Conservation (phyloP, 2,797 vertebrate species). For the Muraenolepis orangiensis region DNA sequence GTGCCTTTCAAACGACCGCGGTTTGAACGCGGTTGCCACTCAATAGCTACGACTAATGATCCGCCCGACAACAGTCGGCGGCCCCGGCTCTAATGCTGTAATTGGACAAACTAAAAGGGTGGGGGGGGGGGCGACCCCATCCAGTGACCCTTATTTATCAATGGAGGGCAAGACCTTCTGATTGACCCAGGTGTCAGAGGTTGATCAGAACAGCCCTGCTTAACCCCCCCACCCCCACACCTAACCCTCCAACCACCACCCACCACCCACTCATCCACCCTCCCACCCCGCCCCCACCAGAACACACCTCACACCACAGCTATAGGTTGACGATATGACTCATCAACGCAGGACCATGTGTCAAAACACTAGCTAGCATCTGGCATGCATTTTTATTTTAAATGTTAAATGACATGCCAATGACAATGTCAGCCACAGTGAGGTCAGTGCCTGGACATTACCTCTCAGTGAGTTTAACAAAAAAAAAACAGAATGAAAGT, state of each 20-base stretch:
- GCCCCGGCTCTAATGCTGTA: conserved; percentile 59
- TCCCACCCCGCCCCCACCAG: too few relatives aligned
- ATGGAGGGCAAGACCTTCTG: conserved; percentile 60
- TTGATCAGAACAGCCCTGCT: conserved; percentile 69
- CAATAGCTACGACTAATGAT: conserved; percentile 60
- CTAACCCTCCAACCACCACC: too few relatives aligned
- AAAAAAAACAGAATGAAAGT: background rate
- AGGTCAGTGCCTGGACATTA: conserved; percentile 27
- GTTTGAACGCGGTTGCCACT: conserved; percentile 55
- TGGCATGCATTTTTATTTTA: conserved; percentile 45
- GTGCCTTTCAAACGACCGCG: conserved; percentile 36
- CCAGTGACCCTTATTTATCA: conserved; percentile 65
- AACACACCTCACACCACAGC: conserved; percentile 67
- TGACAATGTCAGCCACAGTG: conserved; percentile 34
- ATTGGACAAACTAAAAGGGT: conserved; percentile 63
- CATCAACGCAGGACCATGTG: conserved; percentile 64
- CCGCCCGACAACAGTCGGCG: conserved; percentile 47
- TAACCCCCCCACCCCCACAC: conserved; percentile 62
- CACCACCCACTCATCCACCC: too few relatives aligned
- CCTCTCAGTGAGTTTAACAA: background rate
- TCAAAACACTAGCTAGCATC: conserved; percentile 58
- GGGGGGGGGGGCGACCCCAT: conserved; percentile 60
- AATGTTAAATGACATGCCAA: too few relatives aligned
- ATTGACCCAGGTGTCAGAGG: conserved; percentile 76
- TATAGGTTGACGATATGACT: conserved; percentile 62